Percentiles rank a stretch among this genome's conserved stretches.
These are phyloP conservation scores for Misgurnus anguillicaudatus DNA, from an alignment of 2,113 vertebrate genomes.

Conservation along the genomic window DNA sequence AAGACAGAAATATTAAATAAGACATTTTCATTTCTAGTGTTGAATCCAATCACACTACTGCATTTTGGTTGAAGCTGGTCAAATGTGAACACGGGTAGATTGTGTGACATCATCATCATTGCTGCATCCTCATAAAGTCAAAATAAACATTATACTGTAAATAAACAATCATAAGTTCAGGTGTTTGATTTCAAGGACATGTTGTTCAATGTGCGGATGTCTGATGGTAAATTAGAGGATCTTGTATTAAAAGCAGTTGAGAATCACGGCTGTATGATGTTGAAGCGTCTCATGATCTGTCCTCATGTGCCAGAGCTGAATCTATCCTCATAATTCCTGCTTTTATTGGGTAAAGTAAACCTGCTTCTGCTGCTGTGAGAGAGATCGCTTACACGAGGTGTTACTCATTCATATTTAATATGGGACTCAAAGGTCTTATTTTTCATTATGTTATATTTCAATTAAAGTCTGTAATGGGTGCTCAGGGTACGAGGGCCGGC, in stretches of 20 bases:
- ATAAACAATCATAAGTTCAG: no score
- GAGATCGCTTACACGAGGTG: conserved; percentile 25
- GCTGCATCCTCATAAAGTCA: no score
- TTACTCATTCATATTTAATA: conserved; percentile 60
- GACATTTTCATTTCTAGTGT: no score
- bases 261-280: not conserved
- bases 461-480: conserved; percentile 30
- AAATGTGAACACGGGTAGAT: no score
- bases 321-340: not conserved
- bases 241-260: no score
- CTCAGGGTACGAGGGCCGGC: not conserved
- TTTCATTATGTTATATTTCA: conserved; percentile 32
- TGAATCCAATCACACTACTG: no score
- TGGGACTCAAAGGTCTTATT: conserved; percentile 21
- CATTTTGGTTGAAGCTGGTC: not conserved
- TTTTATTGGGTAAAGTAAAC: conserved; percentile 12
- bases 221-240: no score
- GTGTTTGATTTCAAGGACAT: no score
- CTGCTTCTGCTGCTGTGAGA: not conserved
- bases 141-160: no score
- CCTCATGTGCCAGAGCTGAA: not conserved
- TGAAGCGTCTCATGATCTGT: not conserved
- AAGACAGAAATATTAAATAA: no score
- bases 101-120: no score
- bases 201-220: no score